These are phyloP conservation scores for Stratiomys singularior DNA, from an alignment of 2,888 invertebrate species.

Conservation along the genomic window DNA sequence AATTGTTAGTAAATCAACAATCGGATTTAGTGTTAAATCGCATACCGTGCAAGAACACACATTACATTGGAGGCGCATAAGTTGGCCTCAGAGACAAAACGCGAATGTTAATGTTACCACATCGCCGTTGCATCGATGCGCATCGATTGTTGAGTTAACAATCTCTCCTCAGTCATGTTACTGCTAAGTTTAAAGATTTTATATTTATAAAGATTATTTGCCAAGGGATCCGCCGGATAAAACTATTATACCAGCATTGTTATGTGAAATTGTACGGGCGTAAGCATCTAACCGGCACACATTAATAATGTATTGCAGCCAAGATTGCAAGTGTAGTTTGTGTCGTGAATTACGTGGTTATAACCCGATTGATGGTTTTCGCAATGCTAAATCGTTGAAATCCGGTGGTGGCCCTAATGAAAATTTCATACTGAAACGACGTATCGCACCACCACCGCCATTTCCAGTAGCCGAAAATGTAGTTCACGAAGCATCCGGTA, in stretches of 20 bases:
- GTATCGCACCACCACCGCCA: constrained; percentile 57
- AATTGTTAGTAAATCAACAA: constrained; percentile 13
- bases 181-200: not conserved
- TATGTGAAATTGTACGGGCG: constrained; percentile 28
- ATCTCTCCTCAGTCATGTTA: constrained; percentile 8
- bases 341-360: constrained; percentile 78
- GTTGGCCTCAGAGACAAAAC: not conserved
- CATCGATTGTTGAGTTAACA: constrained; percentile 37
- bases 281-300: not conserved
- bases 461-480: constrained; percentile 55
- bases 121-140: constrained; percentile 31
- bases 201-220: not conserved
- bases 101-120: constrained; percentile 16
- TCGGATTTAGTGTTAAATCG: constrained; percentile 24
- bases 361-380: constrained; percentile 62
- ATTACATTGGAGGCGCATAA: not conserved
- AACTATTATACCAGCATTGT: constrained; percentile 20
- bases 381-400: constrained; percentile 58
- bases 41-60: constrained; percentile 19
- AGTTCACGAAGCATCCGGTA: constrained; percentile 55
- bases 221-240: constrained; percentile 27
- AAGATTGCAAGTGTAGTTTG: constrained; percentile 79
- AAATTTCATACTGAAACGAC: constrained; percentile 68
- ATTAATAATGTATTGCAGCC: constrained; percentile 73
- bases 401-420: constrained; percentile 63